Evolutionary conservation across 2,797 vertebrate genomes (phyloP).

Genomic region (Channallabes apus): DNA sequence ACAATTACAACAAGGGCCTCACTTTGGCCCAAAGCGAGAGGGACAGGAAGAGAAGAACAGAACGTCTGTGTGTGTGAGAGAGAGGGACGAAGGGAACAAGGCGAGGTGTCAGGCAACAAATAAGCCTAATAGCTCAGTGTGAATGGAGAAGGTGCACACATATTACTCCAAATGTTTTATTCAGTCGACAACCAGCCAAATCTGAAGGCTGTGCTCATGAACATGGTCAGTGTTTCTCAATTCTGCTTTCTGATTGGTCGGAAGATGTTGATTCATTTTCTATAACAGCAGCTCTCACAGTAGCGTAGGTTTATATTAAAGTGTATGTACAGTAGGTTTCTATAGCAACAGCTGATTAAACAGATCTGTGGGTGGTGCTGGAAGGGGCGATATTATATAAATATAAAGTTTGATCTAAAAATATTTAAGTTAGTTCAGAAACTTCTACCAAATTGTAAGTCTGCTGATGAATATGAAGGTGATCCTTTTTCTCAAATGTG

Average conservation of each 20-base stretch:
- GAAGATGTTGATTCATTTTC: not conserved
- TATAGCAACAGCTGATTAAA: not conserved
- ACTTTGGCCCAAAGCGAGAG: constrained; percentile 25
- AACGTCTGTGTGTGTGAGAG: constrained; percentile 63
- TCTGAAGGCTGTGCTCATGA: not conserved
- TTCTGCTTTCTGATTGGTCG: not conserved
- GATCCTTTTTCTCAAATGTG: not conserved
- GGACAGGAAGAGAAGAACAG: constrained; percentile 69
- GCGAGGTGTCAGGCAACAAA: constrained; percentile 58
- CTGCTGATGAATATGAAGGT: not conserved
- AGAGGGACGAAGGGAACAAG: constrained; percentile 40
- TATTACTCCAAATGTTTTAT: not conserved
- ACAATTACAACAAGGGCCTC: constrained; percentile 63
- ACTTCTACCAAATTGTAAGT: not conserved
- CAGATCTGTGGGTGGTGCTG: not conserved
- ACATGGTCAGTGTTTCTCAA: not conserved
- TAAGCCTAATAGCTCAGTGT: constrained; percentile 57
- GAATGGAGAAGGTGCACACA: not conserved
- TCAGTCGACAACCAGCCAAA: not conserved
- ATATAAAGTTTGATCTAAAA: not conserved
- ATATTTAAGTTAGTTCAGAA: not conserved
- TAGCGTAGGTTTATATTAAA: not conserved
- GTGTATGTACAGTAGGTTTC: not conserved
- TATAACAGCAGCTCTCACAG: not conserved
- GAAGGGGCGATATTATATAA: not conserved